Evolutionary conservation across 2,797 vertebrate genomes (phyloP).

Genomic region (Paratrypauchen microcephalus): DNA sequence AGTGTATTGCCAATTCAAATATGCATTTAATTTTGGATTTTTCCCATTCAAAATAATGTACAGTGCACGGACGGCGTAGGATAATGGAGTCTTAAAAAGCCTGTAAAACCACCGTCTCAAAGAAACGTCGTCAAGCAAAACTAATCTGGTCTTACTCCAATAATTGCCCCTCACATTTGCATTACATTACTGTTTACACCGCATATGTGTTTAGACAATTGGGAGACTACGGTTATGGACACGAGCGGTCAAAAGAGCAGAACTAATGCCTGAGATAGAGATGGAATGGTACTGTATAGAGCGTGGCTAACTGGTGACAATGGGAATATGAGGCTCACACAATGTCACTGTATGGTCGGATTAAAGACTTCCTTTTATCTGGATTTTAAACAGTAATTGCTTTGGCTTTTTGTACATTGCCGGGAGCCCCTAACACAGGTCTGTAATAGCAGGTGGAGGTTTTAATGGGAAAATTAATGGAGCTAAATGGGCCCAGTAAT

Average conservation of each 20-base stretch:
- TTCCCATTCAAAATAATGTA: not conserved
- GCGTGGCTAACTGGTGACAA: constrained; percentile 18
- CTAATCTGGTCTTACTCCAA: constrained; percentile 45
- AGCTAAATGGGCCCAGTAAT: not conserved
- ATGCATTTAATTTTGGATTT: no score
- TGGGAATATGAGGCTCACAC: not conserved
- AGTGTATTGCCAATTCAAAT: no score
- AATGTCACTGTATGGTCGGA: not conserved
- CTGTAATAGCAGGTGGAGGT: not conserved
- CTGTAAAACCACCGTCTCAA: constrained; percentile 36
- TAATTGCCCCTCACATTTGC: constrained; percentile 40
- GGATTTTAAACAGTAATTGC: constrained; percentile 10
- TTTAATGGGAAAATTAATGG: not conserved
- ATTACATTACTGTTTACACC: constrained; percentile 39
- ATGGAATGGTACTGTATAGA: not conserved
- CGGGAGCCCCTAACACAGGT: not conserved
- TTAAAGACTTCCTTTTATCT: constrained; percentile 4
- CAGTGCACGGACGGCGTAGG: constrained; percentile 21
- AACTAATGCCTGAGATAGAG: constrained; percentile 22
- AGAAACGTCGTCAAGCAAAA: constrained; percentile 37
- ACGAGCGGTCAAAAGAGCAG: constrained; percentile 9
- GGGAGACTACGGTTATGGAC: constrained; percentile 5
- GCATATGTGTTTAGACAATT: constrained; percentile 13
- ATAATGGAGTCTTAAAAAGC: constrained; percentile 34
- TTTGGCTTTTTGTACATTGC: not conserved